A percentile compares a stretch with the other conserved stretches of the same genome.
Conservation (phyloP, 2,888 invertebrate species). For the Digitonthophagus gazella region DNA sequence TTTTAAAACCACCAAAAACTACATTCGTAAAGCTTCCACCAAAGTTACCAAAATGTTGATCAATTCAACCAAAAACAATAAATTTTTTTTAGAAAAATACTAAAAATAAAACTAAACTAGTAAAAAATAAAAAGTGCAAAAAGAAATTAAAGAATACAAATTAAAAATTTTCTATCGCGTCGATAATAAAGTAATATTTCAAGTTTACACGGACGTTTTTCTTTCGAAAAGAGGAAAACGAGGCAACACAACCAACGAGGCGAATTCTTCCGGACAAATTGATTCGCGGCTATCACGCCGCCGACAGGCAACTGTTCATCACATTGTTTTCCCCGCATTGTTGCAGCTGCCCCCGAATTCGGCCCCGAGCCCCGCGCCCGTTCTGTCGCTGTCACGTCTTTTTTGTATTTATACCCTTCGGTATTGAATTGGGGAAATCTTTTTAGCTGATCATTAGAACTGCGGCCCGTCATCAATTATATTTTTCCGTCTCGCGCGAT, state of each 20-base stretch:
- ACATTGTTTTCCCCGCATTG: slow-evolving; percentile 35
- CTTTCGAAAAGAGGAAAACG: not conserved
- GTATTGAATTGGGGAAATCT: not conserved
- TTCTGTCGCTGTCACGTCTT: not conserved
- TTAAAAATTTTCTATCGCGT: too few species aligned
- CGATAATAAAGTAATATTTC: not conserved
- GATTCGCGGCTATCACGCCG: slow-evolving; percentile 34
- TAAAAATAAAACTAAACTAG: too few species aligned
- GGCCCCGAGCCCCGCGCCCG: not conserved
- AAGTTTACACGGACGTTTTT: not conserved
- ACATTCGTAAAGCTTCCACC: too few species aligned
- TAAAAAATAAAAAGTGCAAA: too few species aligned
- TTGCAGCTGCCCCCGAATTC: slow-evolving; percentile 1
- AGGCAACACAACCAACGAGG: not conserved
- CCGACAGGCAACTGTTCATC: slow-evolving; percentile 35
- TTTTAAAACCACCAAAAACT: too few species aligned
- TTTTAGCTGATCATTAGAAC: not conserved
- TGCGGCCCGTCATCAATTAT: not conserved
- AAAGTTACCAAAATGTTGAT: too few species aligned
- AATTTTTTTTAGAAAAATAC: too few species aligned
- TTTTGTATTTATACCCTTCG: not conserved
- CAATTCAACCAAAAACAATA: too few species aligned
- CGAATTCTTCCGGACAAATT: slow-evolving; percentile 25
- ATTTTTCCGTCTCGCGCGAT: too few species aligned
- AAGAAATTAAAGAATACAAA: too few species aligned